Base-by-base conservation (phyloP, 1,140 invertebrate species). In the Lamellibrachia luymesi region DNA sequence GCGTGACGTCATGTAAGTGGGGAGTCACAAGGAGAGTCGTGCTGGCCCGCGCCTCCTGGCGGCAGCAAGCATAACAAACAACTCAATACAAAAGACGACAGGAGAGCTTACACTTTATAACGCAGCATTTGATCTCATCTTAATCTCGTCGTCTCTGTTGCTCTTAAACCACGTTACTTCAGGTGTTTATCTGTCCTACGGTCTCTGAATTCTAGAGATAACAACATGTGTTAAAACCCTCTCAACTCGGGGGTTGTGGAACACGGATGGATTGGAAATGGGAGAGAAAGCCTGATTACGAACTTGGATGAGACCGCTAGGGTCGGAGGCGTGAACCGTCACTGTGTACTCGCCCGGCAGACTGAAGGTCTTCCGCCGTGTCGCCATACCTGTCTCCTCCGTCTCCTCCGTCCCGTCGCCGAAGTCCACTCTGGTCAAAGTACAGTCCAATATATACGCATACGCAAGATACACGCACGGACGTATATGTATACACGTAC, bases 331-430 rank as follows among this genome's bases (percentile, higher is more conserved):
- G 52, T 5, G 13, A 8, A 91, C 93, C 2, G 93, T 92, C 49
- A 93, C 91, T 25, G 51, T 92, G 50, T 92, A 93, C 22, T 27
- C 38, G 49, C 93, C 93, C 17, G 93, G 93, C 10, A 91, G 51
- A 25, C 22, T 22, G 52, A 92, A 93, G 51, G 51, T 93, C n/a
- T 56, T 52, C 38, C 13, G n/a, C 17, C 91, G 27, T 38, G 90
- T 93, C 38, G 17, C 25, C 22, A 50, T 25, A 25, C 27, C 17
- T 25, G 64, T 80, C 13, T 22, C 4, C 13, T 80, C 6, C 25
- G 4, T 22, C 1, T 80, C 13, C 25, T 22, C 64, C 64, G 64
- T 22, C 8, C 64, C 64, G 13, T 80, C 64, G 2, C 64, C 64
- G 64, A 80, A 80, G 64, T 6, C 13, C 13, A 80, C 17, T 80